phyloP scores from a whole-genome alignment of 2,113 vertebrate genomes.

The Vidua macroura region DNA sequence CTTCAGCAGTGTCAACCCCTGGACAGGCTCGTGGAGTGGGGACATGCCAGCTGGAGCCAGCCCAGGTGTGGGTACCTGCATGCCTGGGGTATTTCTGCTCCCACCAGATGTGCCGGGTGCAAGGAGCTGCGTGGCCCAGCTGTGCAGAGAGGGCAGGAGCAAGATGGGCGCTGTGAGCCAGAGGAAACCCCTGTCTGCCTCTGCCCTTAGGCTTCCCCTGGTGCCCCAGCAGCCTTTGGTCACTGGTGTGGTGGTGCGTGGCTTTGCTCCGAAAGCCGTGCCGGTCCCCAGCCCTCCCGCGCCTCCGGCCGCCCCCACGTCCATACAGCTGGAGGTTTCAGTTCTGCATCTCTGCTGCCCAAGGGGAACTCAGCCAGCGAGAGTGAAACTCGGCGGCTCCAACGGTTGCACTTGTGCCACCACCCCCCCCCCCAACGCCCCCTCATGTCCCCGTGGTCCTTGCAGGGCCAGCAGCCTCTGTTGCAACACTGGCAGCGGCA shows the following conservation, averaged over 20 bases:
- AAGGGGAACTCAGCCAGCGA: conserved; percentile 73
- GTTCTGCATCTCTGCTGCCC: conserved; percentile 70
- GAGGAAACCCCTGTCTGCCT: not conserved
- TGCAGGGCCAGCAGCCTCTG: not conserved
- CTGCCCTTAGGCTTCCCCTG: fast-evolving
- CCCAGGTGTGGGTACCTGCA: not conserved
- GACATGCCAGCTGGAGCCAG: not conserved
- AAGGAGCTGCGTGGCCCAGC: not conserved
- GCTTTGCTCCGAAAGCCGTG: not conserved
- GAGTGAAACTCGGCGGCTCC: conserved; percentile 64
- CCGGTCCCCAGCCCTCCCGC: not conserved
- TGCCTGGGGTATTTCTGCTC: not conserved
- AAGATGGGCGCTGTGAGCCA: not conserved
- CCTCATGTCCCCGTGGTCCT: not conserved
- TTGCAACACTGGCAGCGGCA: not conserved
- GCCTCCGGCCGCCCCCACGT: not conserved
- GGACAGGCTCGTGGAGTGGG: fast-evolving
- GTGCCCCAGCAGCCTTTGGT: not conserved
- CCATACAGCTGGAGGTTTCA: conserved; percentile 79
- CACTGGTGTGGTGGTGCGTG: not conserved
- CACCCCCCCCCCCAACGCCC: not conserved
- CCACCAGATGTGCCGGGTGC: not conserved
- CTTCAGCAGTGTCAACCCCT: no score
- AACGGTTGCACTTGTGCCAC: conserved; percentile 42
- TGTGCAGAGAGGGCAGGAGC: not conserved